These are phyloP conservation scores for Galbula dea DNA, from an alignment of 2,113 vertebrate species.

Conservation along the genomic window DNA sequence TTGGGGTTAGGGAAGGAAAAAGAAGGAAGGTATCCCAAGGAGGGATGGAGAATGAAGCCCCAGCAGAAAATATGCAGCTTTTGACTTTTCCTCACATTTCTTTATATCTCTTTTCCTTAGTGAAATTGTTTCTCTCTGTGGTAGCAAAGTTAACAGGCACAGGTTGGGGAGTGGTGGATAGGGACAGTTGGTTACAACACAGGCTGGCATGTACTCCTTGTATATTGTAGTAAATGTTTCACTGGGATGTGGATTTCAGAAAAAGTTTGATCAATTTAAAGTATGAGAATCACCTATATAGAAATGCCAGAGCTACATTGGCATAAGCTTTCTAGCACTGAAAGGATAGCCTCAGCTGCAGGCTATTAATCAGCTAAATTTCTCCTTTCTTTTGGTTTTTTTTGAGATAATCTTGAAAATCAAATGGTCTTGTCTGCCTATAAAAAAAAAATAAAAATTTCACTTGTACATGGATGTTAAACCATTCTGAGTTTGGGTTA, in stretches of 20 bases:
- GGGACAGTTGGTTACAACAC: neutral
- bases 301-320: neutral
- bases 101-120: neutral
- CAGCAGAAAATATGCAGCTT: neutral
- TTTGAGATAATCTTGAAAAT: neutral
- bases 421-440: neutral
- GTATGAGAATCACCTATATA: neutral
- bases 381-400: neutral
- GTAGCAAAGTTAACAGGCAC: neutral
- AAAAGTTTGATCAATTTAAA: neutral
- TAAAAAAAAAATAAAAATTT: neutral
- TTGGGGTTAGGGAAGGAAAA: neutral
- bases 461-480: neutral
- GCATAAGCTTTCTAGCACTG: neutral
- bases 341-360: neutral
- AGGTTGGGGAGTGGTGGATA: neutral
- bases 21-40: neutral
- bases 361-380: neutral
- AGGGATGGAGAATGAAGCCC: neutral
- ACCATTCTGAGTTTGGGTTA: neutral
- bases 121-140: neutral
- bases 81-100: neutral
- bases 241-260: neutral
- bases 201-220: neutral
- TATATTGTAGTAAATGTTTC: neutral